Conservation (phyloP, 2,797 vertebrate species). For the Strix occidentalis region DNA sequence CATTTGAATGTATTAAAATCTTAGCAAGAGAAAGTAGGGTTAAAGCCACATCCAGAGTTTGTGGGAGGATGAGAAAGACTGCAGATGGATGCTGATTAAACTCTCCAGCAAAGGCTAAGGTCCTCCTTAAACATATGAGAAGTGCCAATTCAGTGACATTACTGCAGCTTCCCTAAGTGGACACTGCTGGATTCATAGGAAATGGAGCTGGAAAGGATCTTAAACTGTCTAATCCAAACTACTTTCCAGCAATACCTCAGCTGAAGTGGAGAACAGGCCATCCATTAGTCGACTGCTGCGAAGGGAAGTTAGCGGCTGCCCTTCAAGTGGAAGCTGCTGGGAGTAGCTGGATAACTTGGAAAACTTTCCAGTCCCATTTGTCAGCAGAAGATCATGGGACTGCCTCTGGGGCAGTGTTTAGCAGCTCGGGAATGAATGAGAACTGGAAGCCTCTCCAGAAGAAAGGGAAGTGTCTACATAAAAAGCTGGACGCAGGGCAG, state of each 20-base stretch:
- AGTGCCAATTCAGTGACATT: neutral
- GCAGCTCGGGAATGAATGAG: neutral
- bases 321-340: neutral
- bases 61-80: neutral
- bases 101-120: neutral
- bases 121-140: neutral
- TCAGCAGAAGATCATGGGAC: neutral
- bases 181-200: neutral
- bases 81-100: neutral
- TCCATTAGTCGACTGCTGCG: neutral
- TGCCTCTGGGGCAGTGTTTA: neutral
- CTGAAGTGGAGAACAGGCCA: neutral
- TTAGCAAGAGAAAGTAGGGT: neutral
- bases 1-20: neutral
- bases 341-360: neutral
- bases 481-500: neutral
- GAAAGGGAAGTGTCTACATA: neutral
- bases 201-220: neutral
- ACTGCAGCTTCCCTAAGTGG: neutral
- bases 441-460: neutral
- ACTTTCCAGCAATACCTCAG: neutral
- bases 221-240: neutral
- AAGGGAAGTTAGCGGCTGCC: rapidly evolving
- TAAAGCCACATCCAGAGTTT: neutral
- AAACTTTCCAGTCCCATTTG: neutral